These are phyloP conservation scores for Chaetorhynchus papuensis DNA, from an alignment of 2,113 vertebrate species.

Conservation along the genomic window DNA sequence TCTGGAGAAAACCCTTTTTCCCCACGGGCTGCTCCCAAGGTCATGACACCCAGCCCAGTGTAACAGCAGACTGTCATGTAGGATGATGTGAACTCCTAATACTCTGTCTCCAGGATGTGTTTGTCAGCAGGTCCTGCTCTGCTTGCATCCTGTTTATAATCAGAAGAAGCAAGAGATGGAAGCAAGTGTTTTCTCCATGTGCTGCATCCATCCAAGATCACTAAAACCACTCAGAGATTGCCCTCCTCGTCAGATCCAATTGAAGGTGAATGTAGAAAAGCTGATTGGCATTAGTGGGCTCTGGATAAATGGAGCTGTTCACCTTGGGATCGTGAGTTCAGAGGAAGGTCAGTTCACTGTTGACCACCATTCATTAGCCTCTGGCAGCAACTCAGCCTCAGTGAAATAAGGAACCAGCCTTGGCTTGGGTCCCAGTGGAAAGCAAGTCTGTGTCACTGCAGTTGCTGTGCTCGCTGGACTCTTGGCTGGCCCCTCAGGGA, in stretches of 20 bases:
- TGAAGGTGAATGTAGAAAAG: neutral
- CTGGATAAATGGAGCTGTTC: constrained; percentile 7
- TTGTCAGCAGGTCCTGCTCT: neutral
- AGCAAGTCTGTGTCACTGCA: neutral
- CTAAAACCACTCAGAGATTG: neutral
- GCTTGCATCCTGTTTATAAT: neutral
- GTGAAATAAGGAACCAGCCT: neutral
- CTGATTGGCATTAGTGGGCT: neutral
- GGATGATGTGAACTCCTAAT: neutral
- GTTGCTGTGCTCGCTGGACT: neutral
- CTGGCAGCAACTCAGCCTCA: neutral
- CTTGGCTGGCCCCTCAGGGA: neutral
- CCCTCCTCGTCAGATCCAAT: neutral
- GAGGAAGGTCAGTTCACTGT: constrained; percentile 9
- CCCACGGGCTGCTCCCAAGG: neutral
- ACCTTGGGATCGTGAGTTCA: neutral
- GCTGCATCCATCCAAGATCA: neutral
- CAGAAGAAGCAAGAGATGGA: neutral
- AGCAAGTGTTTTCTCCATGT: neutral
- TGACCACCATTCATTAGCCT: constrained; percentile 31
- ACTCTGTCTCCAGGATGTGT: neutral
- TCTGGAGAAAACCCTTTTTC: neutral
- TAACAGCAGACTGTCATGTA: neutral
- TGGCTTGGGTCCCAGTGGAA: constrained; percentile 14
- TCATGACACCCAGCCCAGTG: neutral